Conservation (phyloP, 1,140 invertebrate genomes). For the Eumeta japonica region DNA sequence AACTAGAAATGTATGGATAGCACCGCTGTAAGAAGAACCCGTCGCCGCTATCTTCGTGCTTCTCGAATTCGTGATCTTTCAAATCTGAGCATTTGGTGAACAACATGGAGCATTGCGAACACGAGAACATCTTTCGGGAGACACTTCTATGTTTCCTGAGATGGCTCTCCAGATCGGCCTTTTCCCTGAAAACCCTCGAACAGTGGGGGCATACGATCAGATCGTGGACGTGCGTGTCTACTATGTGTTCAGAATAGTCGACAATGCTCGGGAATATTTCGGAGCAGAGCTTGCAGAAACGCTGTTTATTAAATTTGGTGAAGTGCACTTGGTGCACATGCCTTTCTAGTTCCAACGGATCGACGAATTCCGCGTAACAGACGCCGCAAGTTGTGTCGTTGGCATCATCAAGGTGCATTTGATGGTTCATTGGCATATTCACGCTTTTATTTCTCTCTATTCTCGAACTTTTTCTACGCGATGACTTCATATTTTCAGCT, state of each 20-base stretch:
- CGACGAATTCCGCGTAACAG: constrained; percentile 39
- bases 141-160: constrained; percentile 22
- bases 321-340: constrained; percentile 30
- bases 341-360: constrained; percentile 27
- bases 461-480: no score
- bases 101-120: constrained; percentile 22
- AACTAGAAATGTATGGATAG: constrained; percentile 21
- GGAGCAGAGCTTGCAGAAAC: constrained; percentile 22
- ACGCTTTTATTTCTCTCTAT: no score
- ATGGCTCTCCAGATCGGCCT: constrained; percentile 14
- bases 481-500: no score
- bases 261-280: constrained; percentile 14
- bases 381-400: constrained; percentile 30
- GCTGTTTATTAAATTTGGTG: constrained; percentile 4
- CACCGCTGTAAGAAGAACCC: constrained; percentile 22
- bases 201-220: constrained; percentile 27
- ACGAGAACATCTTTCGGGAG: constrained; percentile 10
- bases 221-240: constrained; percentile 18
- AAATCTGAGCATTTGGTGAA: constrained; percentile 19
- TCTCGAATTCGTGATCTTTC: constrained; percentile 22
- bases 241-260: constrained; percentile 24
- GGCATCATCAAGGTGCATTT: constrained; percentile 8
- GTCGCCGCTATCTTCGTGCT: constrained; percentile 17
- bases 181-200: constrained; percentile 17
- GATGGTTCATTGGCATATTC: no score